Evolutionary conservation across 2,113 vertebrate species (phyloP).

Genomic region (Pleuronectes platessa): DNA sequence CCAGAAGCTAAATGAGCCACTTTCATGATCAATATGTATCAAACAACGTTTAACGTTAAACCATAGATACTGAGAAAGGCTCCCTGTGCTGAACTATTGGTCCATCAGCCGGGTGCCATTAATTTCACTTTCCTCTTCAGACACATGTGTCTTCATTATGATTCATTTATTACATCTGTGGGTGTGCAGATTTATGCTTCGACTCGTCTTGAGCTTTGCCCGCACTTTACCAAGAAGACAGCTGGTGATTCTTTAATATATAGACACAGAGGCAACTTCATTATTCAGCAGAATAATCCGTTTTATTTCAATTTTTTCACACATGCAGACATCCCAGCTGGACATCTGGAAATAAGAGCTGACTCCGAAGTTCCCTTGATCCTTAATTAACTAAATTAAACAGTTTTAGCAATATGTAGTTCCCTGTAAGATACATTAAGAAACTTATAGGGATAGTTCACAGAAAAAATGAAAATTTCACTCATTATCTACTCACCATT

Average conservation of each 20-base stretch:
- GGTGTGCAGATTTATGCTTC: slow-evolving; percentile 24
- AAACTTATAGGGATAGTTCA: no score
- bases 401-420: background rate
- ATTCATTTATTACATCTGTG: slow-evolving; percentile 46
- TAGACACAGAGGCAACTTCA: slow-evolving; percentile 36
- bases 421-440: no score
- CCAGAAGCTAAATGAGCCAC: no score
- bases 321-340: slow-evolving; percentile 7
- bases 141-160: slow-evolving; percentile 53
- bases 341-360: slow-evolving; percentile 8
- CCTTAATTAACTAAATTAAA: background rate
- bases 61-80: no score
- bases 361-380: background rate
- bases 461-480: no score
- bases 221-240: slow-evolving; percentile 52
- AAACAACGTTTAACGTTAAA: no score
- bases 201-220: slow-evolving; percentile 29
- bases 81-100: background rate
- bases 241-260: slow-evolving; percentile 51
- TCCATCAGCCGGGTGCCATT: slow-evolving; percentile 36
- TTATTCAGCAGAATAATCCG: slow-evolving; percentile 41
- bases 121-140: slow-evolving; percentile 41
- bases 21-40: no score
- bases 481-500: no score
- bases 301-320: background rate